Conservation (phyloP, 2,888 invertebrate genomes). For the Hirtodrosophila histrioides region DNA sequence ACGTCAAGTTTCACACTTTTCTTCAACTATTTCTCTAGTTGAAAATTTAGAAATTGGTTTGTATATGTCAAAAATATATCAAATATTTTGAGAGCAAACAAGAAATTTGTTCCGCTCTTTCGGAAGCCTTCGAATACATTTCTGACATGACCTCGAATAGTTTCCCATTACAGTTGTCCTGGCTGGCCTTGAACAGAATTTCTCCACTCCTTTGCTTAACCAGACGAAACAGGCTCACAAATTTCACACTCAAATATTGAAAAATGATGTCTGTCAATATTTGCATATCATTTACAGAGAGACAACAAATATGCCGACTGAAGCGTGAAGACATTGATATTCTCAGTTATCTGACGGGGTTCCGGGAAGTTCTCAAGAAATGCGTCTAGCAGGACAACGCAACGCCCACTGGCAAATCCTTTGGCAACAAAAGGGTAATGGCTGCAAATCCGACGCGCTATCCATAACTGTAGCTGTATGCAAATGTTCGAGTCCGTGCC, state of each 20-base stretch:
- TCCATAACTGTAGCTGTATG: conserved; percentile 52
- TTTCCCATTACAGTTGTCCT: conserved; percentile 5
- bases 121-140: conserved; percentile 1
- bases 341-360: conserved; percentile 7
- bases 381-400: conserved; percentile 28
- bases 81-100: background rate
- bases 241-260: conserved; percentile 73
- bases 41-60: background rate
- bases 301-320: conserved; percentile 8
- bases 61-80: background rate
- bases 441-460: conserved; percentile 72
- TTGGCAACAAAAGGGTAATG: conserved; percentile 80
- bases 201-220: conserved; percentile 47
- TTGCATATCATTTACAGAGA: conserved; percentile 67
- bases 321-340: conserved; percentile 50
- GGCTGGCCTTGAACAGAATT: conserved; percentile 37
- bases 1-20: too few relatives aligned
- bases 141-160: conserved; percentile 32
- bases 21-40: too few relatives aligned
- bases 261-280: conserved; percentile 78
- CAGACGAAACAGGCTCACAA: conserved; percentile 18
- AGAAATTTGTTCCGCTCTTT: conserved; percentile 14
- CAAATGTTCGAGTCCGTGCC: conserved; percentile 38
- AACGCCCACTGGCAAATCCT: conserved; percentile 71
- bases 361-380: conserved; percentile 28